These are phyloP conservation scores for Muschampia plurimacula DNA, from an alignment of 2,888 invertebrate species.

Conservation along the genomic window DNA sequence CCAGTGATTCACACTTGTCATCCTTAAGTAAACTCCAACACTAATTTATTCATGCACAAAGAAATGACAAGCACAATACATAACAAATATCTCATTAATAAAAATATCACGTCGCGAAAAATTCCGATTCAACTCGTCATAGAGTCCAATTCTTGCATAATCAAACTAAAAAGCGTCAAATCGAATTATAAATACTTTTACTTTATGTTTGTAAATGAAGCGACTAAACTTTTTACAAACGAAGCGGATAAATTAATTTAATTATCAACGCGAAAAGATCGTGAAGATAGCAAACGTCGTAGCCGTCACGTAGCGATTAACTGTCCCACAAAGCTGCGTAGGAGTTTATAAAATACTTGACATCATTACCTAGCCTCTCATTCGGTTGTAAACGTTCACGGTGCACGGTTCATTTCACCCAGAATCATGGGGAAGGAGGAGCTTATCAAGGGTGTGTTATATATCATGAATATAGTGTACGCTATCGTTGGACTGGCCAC, in stretches of 20 bases:
- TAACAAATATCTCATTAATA: slow-evolving; percentile 12
- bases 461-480: slow-evolving; percentile 75
- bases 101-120: slow-evolving; percentile 28
- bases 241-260: slow-evolving; percentile 12
- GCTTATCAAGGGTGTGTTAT: slow-evolving; percentile 71
- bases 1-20: slow-evolving; percentile 24
- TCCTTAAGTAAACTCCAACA: slow-evolving; percentile 15
- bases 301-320: slow-evolving; percentile 46
- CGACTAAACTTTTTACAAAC: slow-evolving; percentile 1
- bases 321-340: slow-evolving; percentile 55
- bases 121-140: not conserved
- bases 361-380: slow-evolving; percentile 67
- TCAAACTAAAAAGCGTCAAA: slow-evolving; percentile 3
- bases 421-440: slow-evolving; percentile 75
- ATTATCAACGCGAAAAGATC: slow-evolving; percentile 21
- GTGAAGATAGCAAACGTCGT: slow-evolving; percentile 36
- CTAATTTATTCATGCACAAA: slow-evolving; percentile 21
- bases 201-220: not conserved
- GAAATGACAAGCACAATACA: slow-evolving; percentile 26
- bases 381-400: slow-evolving; percentile 65
- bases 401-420: slow-evolving; percentile 59
- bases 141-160: not conserved
- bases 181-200: slow-evolving; percentile 14
- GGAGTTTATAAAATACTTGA: slow-evolving; percentile 75
- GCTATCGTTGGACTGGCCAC: slow-evolving; percentile 76